Evolutionary conservation across 2,797 vertebrate genomes (phyloP).

Genomic region (Hypotaenidia okinawae): DNA sequence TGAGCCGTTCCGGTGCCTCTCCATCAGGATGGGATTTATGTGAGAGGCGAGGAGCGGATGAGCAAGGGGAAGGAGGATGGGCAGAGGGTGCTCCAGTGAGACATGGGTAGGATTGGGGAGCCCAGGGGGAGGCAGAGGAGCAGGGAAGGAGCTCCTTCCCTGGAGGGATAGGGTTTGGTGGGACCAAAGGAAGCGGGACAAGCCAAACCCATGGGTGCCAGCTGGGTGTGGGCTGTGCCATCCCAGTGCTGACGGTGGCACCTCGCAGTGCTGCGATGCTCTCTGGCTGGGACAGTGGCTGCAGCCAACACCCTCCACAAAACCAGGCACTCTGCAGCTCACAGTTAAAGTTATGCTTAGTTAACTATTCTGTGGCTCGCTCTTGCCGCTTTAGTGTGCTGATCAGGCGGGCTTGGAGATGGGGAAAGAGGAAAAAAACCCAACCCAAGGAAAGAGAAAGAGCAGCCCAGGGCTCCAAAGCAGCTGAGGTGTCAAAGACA

Average conservation of each 20-base stretch:
- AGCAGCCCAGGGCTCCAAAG: slow-evolving; percentile 71
- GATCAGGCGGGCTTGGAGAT: slow-evolving; percentile 56
- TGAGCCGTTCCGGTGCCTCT: not conserved
- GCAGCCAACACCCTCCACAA: not conserved
- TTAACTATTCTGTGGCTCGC: slow-evolving; percentile 28
- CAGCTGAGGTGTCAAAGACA: slow-evolving; percentile 78
- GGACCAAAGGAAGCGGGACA: not conserved
- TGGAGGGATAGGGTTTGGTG: slow-evolving; percentile 9
- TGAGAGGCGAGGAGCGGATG: not conserved
- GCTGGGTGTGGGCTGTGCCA: not conserved
- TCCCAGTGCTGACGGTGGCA: rapidly evolving
- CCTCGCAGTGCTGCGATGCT: not conserved
- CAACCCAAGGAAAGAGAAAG: slow-evolving; percentile 21
- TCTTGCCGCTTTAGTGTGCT: slow-evolving; percentile 36
- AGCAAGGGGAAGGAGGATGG: not conserved
- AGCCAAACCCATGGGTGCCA: not conserved
- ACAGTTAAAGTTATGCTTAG: not conserved
- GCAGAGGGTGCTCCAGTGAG: not conserved
- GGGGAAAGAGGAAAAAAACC: slow-evolving; percentile 16
- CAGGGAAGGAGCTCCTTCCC: not conserved
- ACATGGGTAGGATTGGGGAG: not conserved
- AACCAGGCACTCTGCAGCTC: not conserved
- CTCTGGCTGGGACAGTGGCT: rapidly evolving
- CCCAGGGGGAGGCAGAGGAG: not conserved
- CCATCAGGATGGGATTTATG: not conserved